Evolutionary conservation across 2,113 vertebrate species (phyloP), one percentile per base, ranked within the genome.

Genomic region (Paratilapia polleni): DNA sequence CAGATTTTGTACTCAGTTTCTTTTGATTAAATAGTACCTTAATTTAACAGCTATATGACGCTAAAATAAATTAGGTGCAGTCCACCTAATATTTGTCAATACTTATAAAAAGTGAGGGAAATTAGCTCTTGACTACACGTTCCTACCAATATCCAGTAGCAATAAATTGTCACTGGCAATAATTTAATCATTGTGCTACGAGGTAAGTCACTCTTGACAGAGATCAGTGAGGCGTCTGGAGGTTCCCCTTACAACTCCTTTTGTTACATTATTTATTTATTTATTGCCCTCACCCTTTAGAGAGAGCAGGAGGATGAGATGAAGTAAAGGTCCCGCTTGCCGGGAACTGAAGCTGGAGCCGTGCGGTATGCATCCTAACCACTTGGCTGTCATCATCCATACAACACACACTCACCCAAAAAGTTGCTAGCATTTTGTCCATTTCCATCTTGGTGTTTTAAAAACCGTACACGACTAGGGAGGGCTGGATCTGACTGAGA

Each of bases 261-360:
- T 70, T 70, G 41, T 70, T 70, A 70, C 26, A 70, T 28, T 70
- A 52, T 70, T 66, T 66, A 52, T 70, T 66, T 66, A 22, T 66
- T 66, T 47, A 68, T 47, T 68, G 22, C 64, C 38, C 20, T 43
- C 38, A 2, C 24, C 63, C 43, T 52, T 11, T 70, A 0, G 43
- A 6, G 38, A 24, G 13, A 52, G 17, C 43, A 70, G 49, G 66
- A 70, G 7, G 66, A 52, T 70, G 49, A 52, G 26, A 68, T 68
- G 26, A 68, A 49, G 64, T 49, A 68, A 70, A 31, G 15, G 66
- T 70, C 43, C 66, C 20, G 19, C 19, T 54, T 19, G 3, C 52
- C 20, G 66, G 24, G 24, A 70, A 52, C 66, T 31, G 24, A 70
- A 52, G 24, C 43, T 70, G 66, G 10, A 70, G 52, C 24, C 10